These are phyloP conservation scores for Embiotoca jacksoni DNA, from an alignment of 2,113 vertebrate genomes.

Conservation along the genomic window DNA sequence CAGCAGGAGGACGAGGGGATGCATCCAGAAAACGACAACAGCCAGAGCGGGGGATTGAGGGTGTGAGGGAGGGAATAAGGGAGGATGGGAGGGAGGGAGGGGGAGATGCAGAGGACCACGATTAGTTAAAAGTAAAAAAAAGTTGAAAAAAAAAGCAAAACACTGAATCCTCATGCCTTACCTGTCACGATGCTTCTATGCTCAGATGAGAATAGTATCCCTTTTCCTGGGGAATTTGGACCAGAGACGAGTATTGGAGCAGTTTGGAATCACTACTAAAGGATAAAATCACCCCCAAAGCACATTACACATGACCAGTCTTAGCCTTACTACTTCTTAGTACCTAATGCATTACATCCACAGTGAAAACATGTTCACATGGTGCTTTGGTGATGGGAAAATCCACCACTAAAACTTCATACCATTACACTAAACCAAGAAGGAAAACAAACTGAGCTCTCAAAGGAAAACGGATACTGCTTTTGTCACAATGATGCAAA, in stretches of 20 bases:
- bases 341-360: constrained; percentile 8
- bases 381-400: constrained; percentile 26
- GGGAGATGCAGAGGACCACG: constrained; percentile 63
- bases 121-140: constrained; percentile 74
- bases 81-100: constrained; percentile 10
- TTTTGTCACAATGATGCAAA: constrained; percentile 70
- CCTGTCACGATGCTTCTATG: constrained; percentile 91
- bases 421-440: constrained; percentile 12
- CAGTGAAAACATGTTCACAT: constrained; percentile 13
- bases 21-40: constrained; percentile 44
- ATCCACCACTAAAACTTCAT: constrained; percentile 4
- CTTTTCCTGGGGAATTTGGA: constrained; percentile 79
- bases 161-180: constrained; percentile 98
- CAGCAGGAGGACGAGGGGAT: constrained; percentile 17
- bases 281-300: constrained; percentile 16
- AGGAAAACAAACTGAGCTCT: constrained; percentile 12
- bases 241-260: neutral
- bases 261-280: constrained; percentile 6
- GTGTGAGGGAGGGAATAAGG: neutral
- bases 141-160: constrained; percentile 74
- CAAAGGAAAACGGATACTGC: constrained; percentile 71
- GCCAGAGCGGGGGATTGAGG: constrained; percentile 52
- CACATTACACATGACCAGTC: constrained; percentile 13
- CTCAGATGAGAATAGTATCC: constrained; percentile 89
- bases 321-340: constrained; percentile 23